Conservation (phyloP, 1,140 invertebrate genomes). For the Littorina saxatilis region DNA sequence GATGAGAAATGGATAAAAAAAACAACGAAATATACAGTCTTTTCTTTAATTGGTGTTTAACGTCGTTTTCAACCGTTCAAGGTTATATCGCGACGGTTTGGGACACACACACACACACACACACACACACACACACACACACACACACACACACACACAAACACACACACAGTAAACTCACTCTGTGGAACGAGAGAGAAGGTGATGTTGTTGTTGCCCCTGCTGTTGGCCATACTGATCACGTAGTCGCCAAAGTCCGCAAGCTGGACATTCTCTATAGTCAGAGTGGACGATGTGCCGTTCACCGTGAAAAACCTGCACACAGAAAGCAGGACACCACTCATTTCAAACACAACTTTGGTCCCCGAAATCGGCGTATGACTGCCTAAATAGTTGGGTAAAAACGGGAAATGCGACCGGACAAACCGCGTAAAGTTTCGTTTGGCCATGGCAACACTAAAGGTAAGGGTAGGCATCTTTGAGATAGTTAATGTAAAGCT, state of each 20-base stretch:
- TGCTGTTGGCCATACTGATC: slow-evolving; percentile 32
- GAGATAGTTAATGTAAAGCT: too few species aligned
- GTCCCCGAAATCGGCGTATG: too few species aligned
- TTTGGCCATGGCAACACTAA: too few species aligned
- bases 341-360: too few species aligned
- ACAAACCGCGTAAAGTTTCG: too few species aligned
- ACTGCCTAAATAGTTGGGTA: too few species aligned
- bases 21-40: background rate
- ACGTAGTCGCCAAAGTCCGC: slow-evolving; percentile 36
- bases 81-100: too few species aligned
- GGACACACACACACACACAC: too few species aligned
- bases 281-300: slow-evolving; percentile 21
- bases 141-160: background rate
- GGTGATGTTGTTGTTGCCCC: slow-evolving; percentile 21
- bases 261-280: slow-evolving; percentile 36
- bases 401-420: too few species aligned
- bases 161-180: background rate
- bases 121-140: background rate
- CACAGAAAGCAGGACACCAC: background rate
- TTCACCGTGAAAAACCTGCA: slow-evolving; percentile 35
- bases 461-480: too few species aligned
- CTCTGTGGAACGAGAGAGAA: slow-evolving; percentile 23
- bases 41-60: too few species aligned
- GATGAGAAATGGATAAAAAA: background rate
- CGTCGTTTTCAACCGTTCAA: too few species aligned